Conservation (phyloP, 2,888 invertebrate genomes). For the Taphrorychus bicolor region DNA sequence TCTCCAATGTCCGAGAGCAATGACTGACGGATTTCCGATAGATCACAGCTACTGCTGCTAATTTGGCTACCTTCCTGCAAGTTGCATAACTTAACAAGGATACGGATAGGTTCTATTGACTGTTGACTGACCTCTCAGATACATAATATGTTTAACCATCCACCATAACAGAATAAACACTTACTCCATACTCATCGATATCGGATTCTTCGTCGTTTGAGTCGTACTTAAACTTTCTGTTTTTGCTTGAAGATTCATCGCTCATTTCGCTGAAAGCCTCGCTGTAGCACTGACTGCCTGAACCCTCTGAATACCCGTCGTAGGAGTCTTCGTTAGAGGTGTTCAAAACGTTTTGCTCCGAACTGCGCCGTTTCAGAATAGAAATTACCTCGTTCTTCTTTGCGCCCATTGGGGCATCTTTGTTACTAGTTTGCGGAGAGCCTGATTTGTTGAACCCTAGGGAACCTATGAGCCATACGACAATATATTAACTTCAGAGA, state of each 20-base stretch:
- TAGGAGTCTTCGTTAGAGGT: constrained; percentile 61
- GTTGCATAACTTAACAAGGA: background rate
- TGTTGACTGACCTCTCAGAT: too few relatives aligned
- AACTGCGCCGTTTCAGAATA: constrained; percentile 66
- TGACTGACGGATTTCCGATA: constrained; percentile 75
- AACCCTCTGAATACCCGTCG: constrained; percentile 71
- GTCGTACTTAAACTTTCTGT: constrained; percentile 66
- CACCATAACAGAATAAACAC: constrained; percentile 34
- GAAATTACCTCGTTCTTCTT: constrained; percentile 59
- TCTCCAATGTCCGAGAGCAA: constrained; percentile 75
- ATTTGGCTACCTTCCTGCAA: constrained; percentile 70
- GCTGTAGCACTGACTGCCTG: constrained; percentile 71
- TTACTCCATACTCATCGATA: constrained; percentile 71
- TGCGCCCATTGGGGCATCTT: constrained; percentile 27
- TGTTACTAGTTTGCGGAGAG: constrained; percentile 5
- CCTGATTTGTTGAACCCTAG: constrained; percentile 25
- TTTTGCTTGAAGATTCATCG: constrained; percentile 71
- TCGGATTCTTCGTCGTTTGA: constrained; percentile 80
- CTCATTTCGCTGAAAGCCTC: constrained; percentile 69
- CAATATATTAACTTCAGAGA: too few relatives aligned
- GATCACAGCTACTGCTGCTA: constrained; percentile 69
- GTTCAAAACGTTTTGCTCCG: constrained; percentile 61
- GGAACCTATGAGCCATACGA: too few relatives aligned
- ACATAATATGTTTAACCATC: background rate
- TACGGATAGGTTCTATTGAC: too few relatives aligned